Conservation (phyloP, 2,797 vertebrate genomes). For the Sebastes cheni region DNA sequence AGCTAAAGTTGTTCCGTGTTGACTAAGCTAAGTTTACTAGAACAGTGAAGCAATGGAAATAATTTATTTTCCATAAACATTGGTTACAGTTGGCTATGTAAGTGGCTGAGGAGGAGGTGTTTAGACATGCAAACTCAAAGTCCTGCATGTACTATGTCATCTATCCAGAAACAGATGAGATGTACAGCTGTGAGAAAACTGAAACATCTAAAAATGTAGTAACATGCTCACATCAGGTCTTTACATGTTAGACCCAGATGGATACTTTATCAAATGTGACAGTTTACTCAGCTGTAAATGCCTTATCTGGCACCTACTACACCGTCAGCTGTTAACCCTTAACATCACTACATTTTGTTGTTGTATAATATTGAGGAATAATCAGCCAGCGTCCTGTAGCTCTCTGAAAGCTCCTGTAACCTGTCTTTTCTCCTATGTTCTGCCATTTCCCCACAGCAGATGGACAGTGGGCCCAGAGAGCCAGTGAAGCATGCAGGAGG, state of each 20-base stretch:
- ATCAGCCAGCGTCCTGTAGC: slow-evolving; percentile 51
- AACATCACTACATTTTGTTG: not conserved
- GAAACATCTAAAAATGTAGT: not conserved
- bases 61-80: not conserved
- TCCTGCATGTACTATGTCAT: not conserved
- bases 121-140: not conserved
- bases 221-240: not conserved
- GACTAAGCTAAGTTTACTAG: not conserved
- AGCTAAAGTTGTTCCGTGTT: not conserved
- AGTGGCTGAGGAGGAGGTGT: not conserved
- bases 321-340: not conserved
- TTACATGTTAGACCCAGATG: not conserved
- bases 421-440: slow-evolving; percentile 36
- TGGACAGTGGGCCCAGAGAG: slow-evolving; percentile 80
- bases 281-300: not conserved
- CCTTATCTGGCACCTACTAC: not conserved
- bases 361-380: not conserved
- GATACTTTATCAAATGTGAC: not conserved
- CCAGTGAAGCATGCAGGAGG: slow-evolving; percentile 66
- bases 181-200: not conserved
- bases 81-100: not conserved
- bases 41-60: not conserved
- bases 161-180: slow-evolving; percentile 1
- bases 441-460: slow-evolving; percentile 76
- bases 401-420: slow-evolving; percentile 56